Conservation (phyloP, 1,140 invertebrate genomes). For the Heliconius eleuchia region DNA sequence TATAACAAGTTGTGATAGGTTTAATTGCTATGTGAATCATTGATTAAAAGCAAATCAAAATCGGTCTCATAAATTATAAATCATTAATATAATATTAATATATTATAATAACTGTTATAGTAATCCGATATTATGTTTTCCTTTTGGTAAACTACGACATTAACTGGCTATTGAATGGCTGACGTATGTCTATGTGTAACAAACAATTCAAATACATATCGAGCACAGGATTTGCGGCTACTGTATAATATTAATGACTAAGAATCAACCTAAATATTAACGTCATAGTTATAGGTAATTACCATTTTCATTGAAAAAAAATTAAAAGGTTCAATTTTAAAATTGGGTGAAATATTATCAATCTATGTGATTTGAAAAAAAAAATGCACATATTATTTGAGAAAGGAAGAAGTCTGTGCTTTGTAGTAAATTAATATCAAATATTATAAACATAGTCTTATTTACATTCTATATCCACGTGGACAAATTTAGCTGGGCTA, state of each 20-base stretch:
- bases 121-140: conserved; percentile 16
- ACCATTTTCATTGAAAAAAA: background rate
- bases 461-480: conserved; percentile 32
- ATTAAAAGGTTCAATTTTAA: too few relatives aligned
- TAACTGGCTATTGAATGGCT: background rate
- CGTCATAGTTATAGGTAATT: background rate
- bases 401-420: background rate
- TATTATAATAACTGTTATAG: conserved; percentile 9
- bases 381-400: background rate
- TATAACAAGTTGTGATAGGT: background rate
- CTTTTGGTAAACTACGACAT: conserved; percentile 10
- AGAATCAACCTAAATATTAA: background rate
- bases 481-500: conserved; percentile 49
- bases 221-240: conserved; percentile 1
- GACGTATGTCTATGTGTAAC: conserved; percentile 12
- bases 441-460: conserved; percentile 38
- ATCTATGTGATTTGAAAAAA: too few relatives aligned
- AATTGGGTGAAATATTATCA: too few relatives aligned
- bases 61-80: background rate
- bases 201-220: background rate
- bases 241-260: background rate
- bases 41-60: background rate
- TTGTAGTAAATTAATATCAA: background rate
- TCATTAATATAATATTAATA: conserved; percentile 7
- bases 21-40: background rate